Conservation (phyloP, 2,797 vertebrate species). For the Xiphophorus birchmanni region DNA sequence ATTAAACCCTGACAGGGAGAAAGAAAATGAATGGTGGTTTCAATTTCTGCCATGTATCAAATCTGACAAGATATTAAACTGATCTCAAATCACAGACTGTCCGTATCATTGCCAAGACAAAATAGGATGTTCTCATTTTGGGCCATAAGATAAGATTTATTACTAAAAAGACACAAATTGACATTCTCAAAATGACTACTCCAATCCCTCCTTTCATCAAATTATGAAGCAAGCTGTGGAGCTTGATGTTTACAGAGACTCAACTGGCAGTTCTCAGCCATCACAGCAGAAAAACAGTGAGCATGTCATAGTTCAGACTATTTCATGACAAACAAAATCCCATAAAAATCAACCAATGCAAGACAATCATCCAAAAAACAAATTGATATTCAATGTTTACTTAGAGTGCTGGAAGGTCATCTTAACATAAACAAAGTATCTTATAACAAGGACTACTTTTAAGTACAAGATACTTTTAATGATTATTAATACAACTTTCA, state of each 20-base stretch:
- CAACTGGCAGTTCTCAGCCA: constrained; percentile 38
- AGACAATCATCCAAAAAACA: constrained; percentile 42
- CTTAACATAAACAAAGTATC: neutral
- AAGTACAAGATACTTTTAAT: neutral
- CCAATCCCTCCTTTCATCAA: constrained; percentile 61
- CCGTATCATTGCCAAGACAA: constrained; percentile 56
- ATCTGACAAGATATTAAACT: constrained; percentile 75
- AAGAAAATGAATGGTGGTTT: constrained; percentile 69
- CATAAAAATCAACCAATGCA: constrained; percentile 53
- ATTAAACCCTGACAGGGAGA: constrained; percentile 72
- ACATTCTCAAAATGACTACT: constrained; percentile 66
- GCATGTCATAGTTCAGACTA: constrained; percentile 53
- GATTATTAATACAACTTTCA: neutral
- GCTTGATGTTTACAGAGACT: constrained; percentile 53
- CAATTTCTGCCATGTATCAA: constrained; percentile 69
- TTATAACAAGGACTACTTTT: neutral
- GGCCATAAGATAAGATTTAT: constrained; percentile 65
- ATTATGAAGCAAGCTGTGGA: constrained; percentile 43
- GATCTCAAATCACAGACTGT: constrained; percentile 73
- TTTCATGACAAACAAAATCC: constrained; percentile 58
- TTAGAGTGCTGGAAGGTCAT: constrained; percentile 50
- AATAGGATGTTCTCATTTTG: constrained; percentile 68
- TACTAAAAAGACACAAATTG: constrained; percentile 71
- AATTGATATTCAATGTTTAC: constrained; percentile 43
- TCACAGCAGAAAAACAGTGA: constrained; percentile 41